Evolutionary conservation across 2,797 vertebrate species (phyloP), one percentile per base, ranked within the genome.

Genomic region (Chelmon rostratus): DNA sequence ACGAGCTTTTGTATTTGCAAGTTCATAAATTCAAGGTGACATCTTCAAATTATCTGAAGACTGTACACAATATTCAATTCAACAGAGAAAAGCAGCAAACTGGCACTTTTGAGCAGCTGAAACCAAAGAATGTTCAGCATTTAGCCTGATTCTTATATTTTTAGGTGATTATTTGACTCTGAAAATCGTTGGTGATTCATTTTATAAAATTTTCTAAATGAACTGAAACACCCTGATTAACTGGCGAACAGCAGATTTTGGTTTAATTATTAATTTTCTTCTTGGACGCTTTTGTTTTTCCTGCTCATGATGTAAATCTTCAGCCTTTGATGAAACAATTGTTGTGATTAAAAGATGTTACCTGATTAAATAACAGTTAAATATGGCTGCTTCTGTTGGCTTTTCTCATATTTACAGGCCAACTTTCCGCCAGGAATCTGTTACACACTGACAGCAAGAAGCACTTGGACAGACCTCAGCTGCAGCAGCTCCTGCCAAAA

Each of bases 401-500:
- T 21, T 35, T 2, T 74, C 52, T 38, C 19, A 40, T 61, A 68
- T 40, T 61, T 16, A 31, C 21, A 46, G 11, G 46, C 21, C 7
- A 5, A 5, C 23, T n/a, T 31, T 25, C 47, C 38, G 33, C 40
- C 35, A 65, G 18, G 47, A 61, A 42, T 62, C 23, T 49, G 63
- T 54, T 61, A 46, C 52, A 53, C 25, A 25, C 23, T 35, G 31
- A 68, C 66, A 77, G 40, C 21, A 3, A 37, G n/a, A 64, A 25
- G 2, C 16, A 38, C 53, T 54, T 46, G 73, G 65, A 62, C 38
- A 2, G 62, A 37, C 42, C 42, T 62, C 76, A 65, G 28, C 50
- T 35, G 3, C 64, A 54, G 8, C 12, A 16, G 42, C 57, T 73
- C n/a, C 74, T 38, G 50, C 42, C 57, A 68, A 37, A 68, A 68